phyloP scores from a whole-genome alignment of 1,140 invertebrate species.

The Atta cephalotes region DNA sequence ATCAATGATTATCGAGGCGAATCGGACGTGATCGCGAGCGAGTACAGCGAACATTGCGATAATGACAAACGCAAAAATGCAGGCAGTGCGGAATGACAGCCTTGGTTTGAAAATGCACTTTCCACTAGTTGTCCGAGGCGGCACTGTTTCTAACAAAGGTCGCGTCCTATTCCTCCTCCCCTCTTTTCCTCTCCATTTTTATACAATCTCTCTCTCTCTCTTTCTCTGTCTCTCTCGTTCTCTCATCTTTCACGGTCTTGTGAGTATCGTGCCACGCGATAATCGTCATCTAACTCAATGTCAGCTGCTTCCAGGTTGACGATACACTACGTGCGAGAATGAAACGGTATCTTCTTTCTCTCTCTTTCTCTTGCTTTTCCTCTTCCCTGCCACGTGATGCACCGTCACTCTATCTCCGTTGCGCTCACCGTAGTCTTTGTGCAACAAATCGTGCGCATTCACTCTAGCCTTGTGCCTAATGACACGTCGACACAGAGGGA shows the following conservation, averaged over 20 bases:
- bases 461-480: slow-evolving; percentile 81
- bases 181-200: neutral
- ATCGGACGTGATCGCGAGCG: slow-evolving; percentile 39
- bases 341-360: neutral
- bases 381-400: neutral
- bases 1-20: slow-evolving; percentile 45
- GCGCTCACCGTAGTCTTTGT: slow-evolving; percentile 65
- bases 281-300: slow-evolving; percentile 78
- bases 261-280: slow-evolving; percentile 57
- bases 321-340: slow-evolving; percentile 20
- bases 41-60: slow-evolving; percentile 41
- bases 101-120: slow-evolving; percentile 77
- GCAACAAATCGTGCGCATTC: slow-evolving; percentile 72
- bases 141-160: slow-evolving; percentile 79
- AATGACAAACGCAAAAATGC: slow-evolving; percentile 52
- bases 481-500: slow-evolving; percentile 74
- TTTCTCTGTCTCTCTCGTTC: neutral
- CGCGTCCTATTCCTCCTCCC: slow-evolving; percentile 68
- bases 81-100: slow-evolving; percentile 60
- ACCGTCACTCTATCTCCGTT: slow-evolving; percentile 10
- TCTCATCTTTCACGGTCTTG: slow-evolving; percentile 2
- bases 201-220: neutral
- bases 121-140: slow-evolving; percentile 60
- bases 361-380: slow-evolving; percentile 15
- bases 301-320: slow-evolving; percentile 69